Conservation (phyloP, 2,113 vertebrate species). For the Myrmecobius fasciatus region DNA sequence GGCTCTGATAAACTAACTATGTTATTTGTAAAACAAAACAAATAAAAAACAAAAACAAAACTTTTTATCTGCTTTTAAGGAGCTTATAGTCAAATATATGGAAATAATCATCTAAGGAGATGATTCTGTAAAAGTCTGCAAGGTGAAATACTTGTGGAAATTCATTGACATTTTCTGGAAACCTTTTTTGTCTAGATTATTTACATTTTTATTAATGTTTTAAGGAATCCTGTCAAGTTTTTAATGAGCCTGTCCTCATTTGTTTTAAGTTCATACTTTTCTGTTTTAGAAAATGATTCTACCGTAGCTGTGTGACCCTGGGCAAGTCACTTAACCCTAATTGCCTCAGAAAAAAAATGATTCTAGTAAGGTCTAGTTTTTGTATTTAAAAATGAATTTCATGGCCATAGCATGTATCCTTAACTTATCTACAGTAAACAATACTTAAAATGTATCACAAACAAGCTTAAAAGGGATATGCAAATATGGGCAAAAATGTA, state of each 20-base stretch:
- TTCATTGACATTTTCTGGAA: background rate
- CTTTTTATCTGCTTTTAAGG: background rate
- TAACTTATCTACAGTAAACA: too few relatives aligned
- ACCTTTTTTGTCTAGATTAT: background rate
- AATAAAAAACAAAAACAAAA: too few relatives aligned
- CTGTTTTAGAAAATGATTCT: background rate
- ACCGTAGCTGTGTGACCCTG: too few relatives aligned
- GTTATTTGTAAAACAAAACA: background rate
- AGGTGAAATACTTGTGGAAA: background rate
- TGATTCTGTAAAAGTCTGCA: background rate
- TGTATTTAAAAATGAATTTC: background rate
- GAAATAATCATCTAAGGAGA: background rate
- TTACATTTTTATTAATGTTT: background rate
- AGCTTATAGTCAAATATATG: background rate
- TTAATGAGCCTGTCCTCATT: background rate
- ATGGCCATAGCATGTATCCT: background rate
- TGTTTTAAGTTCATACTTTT: background rate
- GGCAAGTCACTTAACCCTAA: too few relatives aligned
- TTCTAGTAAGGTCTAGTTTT: background rate
- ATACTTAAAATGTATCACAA: too few relatives aligned
- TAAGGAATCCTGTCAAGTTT: background rate
- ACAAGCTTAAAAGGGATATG: too few relatives aligned
- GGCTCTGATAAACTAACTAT: background rate
- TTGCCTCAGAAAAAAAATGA: too few relatives aligned
- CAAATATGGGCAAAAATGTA: too few relatives aligned